These are phyloP conservation scores for Pleuronectes platessa DNA, from an alignment of 2,113 vertebrate species.

Conservation along the genomic window DNA sequence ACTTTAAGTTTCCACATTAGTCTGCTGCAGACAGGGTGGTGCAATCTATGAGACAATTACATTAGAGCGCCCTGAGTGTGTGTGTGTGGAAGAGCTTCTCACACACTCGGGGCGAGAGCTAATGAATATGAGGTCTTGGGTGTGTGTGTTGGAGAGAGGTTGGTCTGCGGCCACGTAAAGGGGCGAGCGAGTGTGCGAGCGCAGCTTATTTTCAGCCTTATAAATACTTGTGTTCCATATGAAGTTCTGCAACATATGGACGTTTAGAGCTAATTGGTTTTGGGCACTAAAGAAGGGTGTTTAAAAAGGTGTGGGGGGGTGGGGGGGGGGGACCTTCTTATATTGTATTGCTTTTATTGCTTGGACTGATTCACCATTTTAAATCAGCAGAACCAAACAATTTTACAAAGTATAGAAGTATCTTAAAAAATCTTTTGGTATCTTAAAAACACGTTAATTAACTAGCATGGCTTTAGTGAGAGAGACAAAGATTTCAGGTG, in stretches of 20 bases:
- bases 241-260: slow-evolving; percentile 37
- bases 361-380: background rate
- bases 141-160: slow-evolving; percentile 25
- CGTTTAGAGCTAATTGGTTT: slow-evolving; percentile 20
- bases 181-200: background rate
- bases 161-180: no score
- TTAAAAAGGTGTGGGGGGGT: slow-evolving; percentile 24
- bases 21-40: background rate
- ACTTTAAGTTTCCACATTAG: slow-evolving; percentile 73
- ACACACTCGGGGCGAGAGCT: slow-evolving; percentile 43
- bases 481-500: no score
- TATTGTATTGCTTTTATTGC: background rate
- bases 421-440: no score
- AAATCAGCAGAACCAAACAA: background rate
- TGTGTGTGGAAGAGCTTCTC: slow-evolving; percentile 47
- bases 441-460: no score
- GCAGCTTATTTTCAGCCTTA: slow-evolving; percentile 40
- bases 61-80: slow-evolving; percentile 26
- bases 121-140: slow-evolving; percentile 46
- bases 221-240: slow-evolving; percentile 49
- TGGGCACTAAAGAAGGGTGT: background rate
- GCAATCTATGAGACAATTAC: slow-evolving; percentile 65
- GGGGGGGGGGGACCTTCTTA: background rate
- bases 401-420: no score
- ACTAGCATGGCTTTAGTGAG: no score